These are phyloP conservation scores for Lipophrys pholis DNA, from an alignment of 2,113 vertebrate species.

Conservation along the genomic window DNA sequence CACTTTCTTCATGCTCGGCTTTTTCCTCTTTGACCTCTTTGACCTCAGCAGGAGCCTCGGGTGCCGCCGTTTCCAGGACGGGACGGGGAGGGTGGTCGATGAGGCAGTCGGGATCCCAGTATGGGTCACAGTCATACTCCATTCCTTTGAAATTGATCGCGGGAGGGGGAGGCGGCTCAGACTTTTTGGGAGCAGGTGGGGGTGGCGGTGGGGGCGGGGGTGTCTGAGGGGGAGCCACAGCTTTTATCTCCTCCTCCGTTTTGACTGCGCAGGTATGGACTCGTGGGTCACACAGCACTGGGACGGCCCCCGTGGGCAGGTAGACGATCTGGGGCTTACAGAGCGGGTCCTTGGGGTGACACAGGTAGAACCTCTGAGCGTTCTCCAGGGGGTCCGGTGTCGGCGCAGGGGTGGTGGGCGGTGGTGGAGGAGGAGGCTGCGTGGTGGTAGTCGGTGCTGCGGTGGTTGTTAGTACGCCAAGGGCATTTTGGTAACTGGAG, in stretches of 20 bases:
- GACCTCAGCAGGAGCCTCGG: slow-evolving; percentile 29
- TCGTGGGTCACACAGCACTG: slow-evolving; percentile 78
- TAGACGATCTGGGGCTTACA: slow-evolving; percentile 81
- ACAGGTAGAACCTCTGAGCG: slow-evolving; percentile 72
- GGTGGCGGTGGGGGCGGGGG: not conserved
- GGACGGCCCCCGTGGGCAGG: slow-evolving; percentile 72
- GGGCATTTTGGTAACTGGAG: slow-evolving; percentile 72
- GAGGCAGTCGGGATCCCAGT: slow-evolving; percentile 84
- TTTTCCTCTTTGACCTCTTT: slow-evolving; percentile 50
- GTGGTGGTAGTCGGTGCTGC: slow-evolving; percentile 49
- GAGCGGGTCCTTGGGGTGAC: slow-evolving; percentile 74
- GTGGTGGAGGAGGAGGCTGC: slow-evolving; percentile 61
- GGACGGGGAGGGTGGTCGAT: slow-evolving; percentile 71
- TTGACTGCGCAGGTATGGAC: slow-evolving; percentile 62
- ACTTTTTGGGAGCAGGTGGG: slow-evolving; percentile 46
- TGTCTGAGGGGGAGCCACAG: slow-evolving; percentile 13
- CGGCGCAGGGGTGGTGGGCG: slow-evolving; percentile 63
- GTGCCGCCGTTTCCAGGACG: slow-evolving; percentile 14
- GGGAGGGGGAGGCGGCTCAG: slow-evolving; percentile 44
- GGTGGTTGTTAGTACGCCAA: slow-evolving; percentile 66
- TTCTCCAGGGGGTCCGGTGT: slow-evolving; percentile 66
- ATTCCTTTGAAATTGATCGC: slow-evolving; percentile 59
- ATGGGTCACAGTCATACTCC: slow-evolving; percentile 81
- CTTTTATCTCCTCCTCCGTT: slow-evolving; percentile 60
- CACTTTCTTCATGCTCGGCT: slow-evolving; percentile 27